Conservation (phyloP, 2,888 invertebrate genomes). For the Philaethria dido region DNA sequence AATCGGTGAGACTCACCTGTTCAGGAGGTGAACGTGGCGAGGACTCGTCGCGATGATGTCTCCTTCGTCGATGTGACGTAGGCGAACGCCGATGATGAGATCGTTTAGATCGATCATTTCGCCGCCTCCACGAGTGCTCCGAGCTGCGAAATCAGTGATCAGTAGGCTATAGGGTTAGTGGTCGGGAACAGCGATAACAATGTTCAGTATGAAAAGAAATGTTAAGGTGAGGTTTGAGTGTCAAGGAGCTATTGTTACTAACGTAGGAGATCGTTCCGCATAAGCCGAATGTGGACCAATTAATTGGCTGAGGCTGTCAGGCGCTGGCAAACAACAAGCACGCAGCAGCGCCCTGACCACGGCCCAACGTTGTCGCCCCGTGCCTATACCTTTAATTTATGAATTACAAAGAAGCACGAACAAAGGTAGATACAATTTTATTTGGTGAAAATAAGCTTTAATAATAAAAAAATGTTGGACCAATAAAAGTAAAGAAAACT, state of each 20-base stretch:
- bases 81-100: conserved; percentile 93
- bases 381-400: conserved; percentile 54
- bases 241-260: conserved; percentile 62
- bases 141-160: conserved; percentile 87
- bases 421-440: neutral
- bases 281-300: conserved; percentile 64
- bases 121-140: conserved; percentile 90
- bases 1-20: conserved; percentile 75
- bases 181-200: conserved; percentile 52
- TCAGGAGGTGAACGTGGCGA: conserved; percentile 77
- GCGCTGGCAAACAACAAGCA: conserved; percentile 74
- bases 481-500: neutral
- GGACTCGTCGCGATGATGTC: conserved; percentile 82
- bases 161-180: conserved; percentile 82
- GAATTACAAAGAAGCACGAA: conserved; percentile 21
- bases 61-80: conserved; percentile 89
- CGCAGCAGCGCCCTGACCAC: conserved; percentile 65
- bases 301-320: conserved; percentile 66
- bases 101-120: conserved; percentile 93
- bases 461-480: neutral
- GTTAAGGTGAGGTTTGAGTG: conserved; percentile 68
- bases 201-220: conserved; percentile 48
- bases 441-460: neutral
- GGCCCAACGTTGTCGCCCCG: conserved; percentile 66
- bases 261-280: conserved; percentile 69